These are phyloP conservation scores for Peromyscus californicus DNA, from an alignment of 2,113 vertebrate genomes.

Conservation along the genomic window DNA sequence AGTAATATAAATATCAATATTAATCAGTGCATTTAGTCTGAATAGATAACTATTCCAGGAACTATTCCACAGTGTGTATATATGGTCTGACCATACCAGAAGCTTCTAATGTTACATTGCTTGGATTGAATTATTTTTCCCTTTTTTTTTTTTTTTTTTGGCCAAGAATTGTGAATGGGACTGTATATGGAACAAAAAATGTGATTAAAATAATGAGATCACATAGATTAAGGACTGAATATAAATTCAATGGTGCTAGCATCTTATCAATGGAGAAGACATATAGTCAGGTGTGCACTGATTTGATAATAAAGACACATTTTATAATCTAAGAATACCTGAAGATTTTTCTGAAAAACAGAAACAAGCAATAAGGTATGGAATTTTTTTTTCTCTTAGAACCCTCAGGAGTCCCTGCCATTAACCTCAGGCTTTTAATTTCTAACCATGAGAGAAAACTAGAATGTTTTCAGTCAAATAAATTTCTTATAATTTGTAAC, in stretches of 20 bases:
- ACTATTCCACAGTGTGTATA: background rate
- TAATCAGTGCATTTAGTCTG: background rate
- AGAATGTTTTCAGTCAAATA: background rate
- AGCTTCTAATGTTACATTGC: background rate
- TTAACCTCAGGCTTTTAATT: background rate
- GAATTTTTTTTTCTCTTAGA: background rate
- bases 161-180: background rate
- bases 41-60: background rate
- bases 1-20: background rate
- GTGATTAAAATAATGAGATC: background rate
- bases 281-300: background rate
- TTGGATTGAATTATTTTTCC: background rate
- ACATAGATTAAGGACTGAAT: background rate
- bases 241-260: background rate
- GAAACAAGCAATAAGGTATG: background rate
- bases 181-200: background rate
- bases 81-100: background rate
- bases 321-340: background rate
- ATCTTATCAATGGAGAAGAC: background rate
- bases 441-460: background rate
- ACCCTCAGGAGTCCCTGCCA: background rate
- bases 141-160: background rate
- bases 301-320: background rate
- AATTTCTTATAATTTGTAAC: background rate
- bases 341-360: background rate